Conservation (phyloP, 2,113 vertebrate species). For the Zootoca vivipara region DNA sequence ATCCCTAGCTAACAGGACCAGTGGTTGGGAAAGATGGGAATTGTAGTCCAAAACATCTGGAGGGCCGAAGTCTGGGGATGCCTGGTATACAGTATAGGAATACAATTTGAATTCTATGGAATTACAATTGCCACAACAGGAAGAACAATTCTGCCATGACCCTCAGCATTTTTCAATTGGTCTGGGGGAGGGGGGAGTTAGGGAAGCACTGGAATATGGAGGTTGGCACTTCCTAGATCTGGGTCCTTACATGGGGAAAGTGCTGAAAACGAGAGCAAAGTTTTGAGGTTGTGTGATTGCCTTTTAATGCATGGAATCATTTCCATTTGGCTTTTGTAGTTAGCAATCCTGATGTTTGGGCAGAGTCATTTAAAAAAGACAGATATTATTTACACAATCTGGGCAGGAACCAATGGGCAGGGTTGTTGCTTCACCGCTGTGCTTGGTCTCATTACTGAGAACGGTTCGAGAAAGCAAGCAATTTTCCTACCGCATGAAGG, state of each 20-base stretch:
- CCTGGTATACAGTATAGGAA: too few relatives aligned
- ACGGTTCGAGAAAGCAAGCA: conserved; percentile 12
- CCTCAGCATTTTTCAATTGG: too few relatives aligned
- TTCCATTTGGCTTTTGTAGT: neutral
- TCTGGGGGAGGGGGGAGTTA: neutral
- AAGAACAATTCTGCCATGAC: too few relatives aligned
- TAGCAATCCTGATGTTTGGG: neutral
- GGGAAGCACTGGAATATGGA: neutral
- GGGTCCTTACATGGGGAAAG: neutral
- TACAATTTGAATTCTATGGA: neutral
- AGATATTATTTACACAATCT: neutral
- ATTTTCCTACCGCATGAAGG: conserved; percentile 5
- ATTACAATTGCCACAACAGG: too few relatives aligned
- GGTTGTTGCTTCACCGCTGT: neutral
- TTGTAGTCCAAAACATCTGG: too few relatives aligned
- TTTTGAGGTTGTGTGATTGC: neutral
- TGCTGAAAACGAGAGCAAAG: neutral
- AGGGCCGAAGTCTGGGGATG: too few relatives aligned
- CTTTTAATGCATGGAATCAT: neutral
- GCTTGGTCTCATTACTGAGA: conserved; percentile 19
- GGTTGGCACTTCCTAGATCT: neutral
- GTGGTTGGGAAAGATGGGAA: too few relatives aligned
- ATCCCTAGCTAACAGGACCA: too few relatives aligned
- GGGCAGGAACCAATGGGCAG: conserved; percentile 13
- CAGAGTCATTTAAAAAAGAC: neutral